Evolutionary conservation across 1,140 invertebrate species (phyloP).

Genomic region (Bradysia coprophila): DNA sequence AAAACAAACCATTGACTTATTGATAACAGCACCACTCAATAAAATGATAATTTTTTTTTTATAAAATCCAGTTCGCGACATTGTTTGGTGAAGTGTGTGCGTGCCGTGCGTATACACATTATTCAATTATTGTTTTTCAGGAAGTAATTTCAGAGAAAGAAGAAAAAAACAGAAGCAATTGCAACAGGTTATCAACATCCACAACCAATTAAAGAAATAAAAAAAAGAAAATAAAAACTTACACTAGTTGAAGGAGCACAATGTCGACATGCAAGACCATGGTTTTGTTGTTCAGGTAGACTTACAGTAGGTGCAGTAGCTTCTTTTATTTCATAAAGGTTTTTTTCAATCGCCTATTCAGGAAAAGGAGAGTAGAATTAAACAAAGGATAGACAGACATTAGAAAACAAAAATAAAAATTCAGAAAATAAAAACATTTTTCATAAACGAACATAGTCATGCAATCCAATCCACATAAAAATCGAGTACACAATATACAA

Average conservation of each 20-base stretch:
- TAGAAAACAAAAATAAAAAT: not conserved
- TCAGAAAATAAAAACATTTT: not conserved
- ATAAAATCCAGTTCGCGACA: too few relatives aligned
- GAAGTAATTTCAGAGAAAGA: too few relatives aligned
- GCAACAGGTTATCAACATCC: too few relatives aligned
- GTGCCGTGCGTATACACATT: too few relatives aligned
- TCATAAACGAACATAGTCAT: not conserved
- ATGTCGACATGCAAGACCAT: not conserved
- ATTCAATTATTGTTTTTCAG: too few relatives aligned
- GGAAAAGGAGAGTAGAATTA: not conserved
- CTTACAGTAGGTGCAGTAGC: not conserved
- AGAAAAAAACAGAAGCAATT: too few relatives aligned
- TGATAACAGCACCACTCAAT: too few relatives aligned
- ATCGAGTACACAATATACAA: not conserved
- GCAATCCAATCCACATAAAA: not conserved
- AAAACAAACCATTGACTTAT: too few relatives aligned
- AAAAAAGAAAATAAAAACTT: not conserved
- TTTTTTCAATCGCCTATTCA: not conserved
- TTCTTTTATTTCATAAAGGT: slow-evolving; percentile 1
- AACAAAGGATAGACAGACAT: not conserved
- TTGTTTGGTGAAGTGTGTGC: too few relatives aligned
- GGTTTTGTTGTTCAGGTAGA: not conserved
- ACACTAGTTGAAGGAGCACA: not conserved
- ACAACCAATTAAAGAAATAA: too few relatives aligned
- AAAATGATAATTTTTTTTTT: too few relatives aligned